These are phyloP conservation scores for Albula glossodonta DNA, from an alignment of 2,113 vertebrate genomes.

Conservation along the genomic window DNA sequence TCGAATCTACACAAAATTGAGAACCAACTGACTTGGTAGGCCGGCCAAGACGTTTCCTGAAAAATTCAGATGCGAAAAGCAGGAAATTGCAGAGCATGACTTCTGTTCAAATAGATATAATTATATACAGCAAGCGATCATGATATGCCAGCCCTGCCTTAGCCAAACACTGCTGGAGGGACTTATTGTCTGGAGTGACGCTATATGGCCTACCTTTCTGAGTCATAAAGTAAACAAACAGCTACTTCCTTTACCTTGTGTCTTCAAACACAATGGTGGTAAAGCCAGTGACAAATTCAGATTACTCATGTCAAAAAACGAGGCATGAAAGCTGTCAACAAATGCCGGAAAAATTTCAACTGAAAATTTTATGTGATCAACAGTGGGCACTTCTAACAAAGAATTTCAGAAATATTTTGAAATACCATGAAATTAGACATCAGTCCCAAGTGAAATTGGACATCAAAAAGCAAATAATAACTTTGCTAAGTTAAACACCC, in stretches of 20 bases:
- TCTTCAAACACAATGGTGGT: neutral
- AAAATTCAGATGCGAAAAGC: neutral
- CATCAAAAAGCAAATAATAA: neutral
- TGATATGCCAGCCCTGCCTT: conserved; percentile 57
- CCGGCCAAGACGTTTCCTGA: neutral
- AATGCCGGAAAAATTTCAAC: neutral
- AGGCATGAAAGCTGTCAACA: neutral
- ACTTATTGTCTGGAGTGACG: conserved; percentile 40
- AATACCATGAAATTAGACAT: no score
- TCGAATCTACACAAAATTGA: neutral
- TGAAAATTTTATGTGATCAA: no score
- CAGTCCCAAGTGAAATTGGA: neutral
- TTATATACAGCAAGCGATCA: conserved; percentile 39
- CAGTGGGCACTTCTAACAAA: no score
- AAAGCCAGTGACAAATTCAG: neutral
- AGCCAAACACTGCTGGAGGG: conserved; percentile 54
- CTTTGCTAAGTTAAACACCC: neutral
- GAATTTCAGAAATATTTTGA: no score
- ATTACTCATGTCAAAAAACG: neutral
- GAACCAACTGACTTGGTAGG: neutral
- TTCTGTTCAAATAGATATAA: neutral
- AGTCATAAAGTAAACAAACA: conserved; percentile 7
- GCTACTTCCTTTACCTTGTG: neutral
- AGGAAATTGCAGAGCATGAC: neutral
- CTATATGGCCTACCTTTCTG: conserved; percentile 23